phyloP scores from a whole-genome alignment of 53 echinoderm and acorn worm genomes.

The Henricia sp. region DNA sequence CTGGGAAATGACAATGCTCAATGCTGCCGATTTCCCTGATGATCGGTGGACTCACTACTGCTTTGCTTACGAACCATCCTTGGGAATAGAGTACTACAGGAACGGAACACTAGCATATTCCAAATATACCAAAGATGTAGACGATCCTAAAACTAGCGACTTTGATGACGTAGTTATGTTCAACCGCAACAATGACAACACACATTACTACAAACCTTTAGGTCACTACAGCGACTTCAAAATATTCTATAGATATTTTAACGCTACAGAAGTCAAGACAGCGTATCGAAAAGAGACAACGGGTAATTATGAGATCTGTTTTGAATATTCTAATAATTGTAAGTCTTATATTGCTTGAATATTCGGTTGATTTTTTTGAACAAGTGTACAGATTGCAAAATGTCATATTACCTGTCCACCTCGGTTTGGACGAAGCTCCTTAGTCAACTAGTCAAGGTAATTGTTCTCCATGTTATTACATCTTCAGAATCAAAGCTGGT shows the following conservation, averaged over 20 bases:
- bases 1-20: neutral
- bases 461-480: neutral
- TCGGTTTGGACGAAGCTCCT: too few relatives aligned
- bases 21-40: neutral
- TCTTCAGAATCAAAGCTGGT: constrained; percentile 25
- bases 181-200: neutral
- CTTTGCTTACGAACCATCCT: neutral
- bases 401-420: too few relatives aligned
- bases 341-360: too few relatives aligned
- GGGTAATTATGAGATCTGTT: too few relatives aligned
- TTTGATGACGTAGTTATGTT: constrained; percentile 16
- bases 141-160: neutral
- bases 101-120: constrained; percentile 10
- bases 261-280: constrained; percentile 8
- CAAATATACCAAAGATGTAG: too few relatives aligned
- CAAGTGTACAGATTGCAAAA: too few relatives aligned
- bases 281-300: constrained; percentile 27
- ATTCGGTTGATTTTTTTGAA: too few relatives aligned
- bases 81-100: constrained; percentile 25
- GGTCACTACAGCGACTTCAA: constrained; percentile 39
- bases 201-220: neutral
- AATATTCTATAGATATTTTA: constrained; percentile 37
- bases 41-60: constrained; percentile 15
- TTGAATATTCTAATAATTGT: too few relatives aligned
- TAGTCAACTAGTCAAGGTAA: too few relatives aligned